A percentile compares a stretch with the other conserved stretches of the same genome.
These are phyloP conservation scores for Malacosoma neustria DNA, from an alignment of 2,888 invertebrate species.

Conservation along the genomic window DNA sequence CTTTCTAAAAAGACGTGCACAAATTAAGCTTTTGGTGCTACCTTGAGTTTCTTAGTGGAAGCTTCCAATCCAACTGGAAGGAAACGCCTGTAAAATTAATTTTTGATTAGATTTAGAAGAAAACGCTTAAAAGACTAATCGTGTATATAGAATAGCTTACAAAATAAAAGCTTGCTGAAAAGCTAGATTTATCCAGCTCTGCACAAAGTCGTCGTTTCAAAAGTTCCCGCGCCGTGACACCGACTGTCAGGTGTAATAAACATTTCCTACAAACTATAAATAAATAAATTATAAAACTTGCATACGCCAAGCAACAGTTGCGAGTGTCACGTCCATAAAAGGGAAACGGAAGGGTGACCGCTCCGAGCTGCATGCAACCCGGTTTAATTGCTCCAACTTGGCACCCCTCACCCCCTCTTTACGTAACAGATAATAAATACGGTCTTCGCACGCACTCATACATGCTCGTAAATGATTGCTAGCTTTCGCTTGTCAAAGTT, in stretches of 20 bases:
- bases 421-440: slow-evolving; percentile 35
- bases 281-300: neutral
- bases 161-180: too few species aligned
- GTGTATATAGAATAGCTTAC: too few species aligned
- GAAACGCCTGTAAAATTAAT: too few species aligned
- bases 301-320: neutral
- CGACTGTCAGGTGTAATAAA: neutral
- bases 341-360: slow-evolving; percentile 33
- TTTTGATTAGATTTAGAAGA: too few species aligned
- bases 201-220: too few species aligned
- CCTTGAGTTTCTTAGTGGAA: too few species aligned
- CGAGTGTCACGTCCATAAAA: slow-evolving; percentile 17
- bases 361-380: slow-evolving; percentile 26
- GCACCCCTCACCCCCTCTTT: slow-evolving; percentile 10
- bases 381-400: slow-evolving; percentile 34
- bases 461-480: slow-evolving; percentile 25
- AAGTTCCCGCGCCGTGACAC: neutral
- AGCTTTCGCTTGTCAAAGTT: slow-evolving; percentile 12
- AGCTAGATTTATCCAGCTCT: too few species aligned
- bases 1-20: too few species aligned
- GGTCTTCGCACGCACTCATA: slow-evolving; percentile 43
- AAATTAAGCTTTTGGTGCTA: too few species aligned
- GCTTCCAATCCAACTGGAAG: too few species aligned
- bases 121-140: too few species aligned
- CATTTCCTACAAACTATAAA: neutral